Base-by-base conservation (phyloP, 2,888 invertebrate genomes). In the Oxyteleia sp. region DNA sequence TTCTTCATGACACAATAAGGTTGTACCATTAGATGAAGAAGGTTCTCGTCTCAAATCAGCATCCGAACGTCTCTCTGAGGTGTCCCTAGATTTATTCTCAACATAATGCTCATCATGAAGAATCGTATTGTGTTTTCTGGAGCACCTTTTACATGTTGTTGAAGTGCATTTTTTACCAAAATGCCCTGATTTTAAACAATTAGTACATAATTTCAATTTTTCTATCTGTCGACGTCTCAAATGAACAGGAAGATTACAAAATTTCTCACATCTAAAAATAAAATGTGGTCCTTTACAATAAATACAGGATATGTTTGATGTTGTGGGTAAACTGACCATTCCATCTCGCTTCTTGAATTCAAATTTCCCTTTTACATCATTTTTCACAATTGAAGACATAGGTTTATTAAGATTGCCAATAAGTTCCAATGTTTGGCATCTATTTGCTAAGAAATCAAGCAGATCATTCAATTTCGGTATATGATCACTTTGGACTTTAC, bases 81-180 rank as follows among this genome's bases (percentile, higher is more conserved):
- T 51, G 13, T 47, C 16, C 3, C 2, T 2, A n/a, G 10, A 10
- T 16, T 16, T 16, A 10, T 41, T 59, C 11, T 23, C 43, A n/a
- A 4, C 7, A 18, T 29, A 57, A 10, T 8, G 13, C 0, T 85
- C 64, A 4, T 79, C 45, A 63, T 84, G 85, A 10, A 85, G 59
- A 23, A 85, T 49, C 16, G 71, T 71, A 29, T 85, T 81, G 47
- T 87, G 84, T 16, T 47, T 75, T 43, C 32, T 78, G 4, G 61
- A 51, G 55, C 87, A 88, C 38, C 66, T 84, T 78, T 63, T 83
- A 45, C 87, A 88, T 7, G 59, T 11, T 1, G 61, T 38, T 5
- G 63, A 76, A 38, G 38, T 82, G 45, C 88, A 88, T 7, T 85
- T 51, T 16, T 43, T 63, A 0, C 47, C 51, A 32, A 68, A 43